Conservation (phyloP, 2,888 invertebrate genomes). For the Esperia sulphurella region DNA sequence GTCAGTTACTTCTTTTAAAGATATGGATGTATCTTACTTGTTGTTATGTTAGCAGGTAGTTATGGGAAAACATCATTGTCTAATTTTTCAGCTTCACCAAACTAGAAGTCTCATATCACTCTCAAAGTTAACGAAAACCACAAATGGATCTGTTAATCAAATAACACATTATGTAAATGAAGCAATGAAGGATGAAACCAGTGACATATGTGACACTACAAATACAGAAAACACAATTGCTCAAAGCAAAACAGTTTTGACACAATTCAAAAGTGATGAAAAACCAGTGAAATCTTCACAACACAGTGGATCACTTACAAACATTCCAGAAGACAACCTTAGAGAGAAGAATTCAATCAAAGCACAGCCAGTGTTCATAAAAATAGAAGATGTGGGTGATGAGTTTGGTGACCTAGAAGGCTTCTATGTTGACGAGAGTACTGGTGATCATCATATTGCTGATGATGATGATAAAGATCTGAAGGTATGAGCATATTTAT, state of each 20-base stretch:
- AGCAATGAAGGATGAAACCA: background rate
- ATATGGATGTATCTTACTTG: no score
- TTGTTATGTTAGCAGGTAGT: no score
- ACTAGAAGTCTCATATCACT: conserved; percentile 5
- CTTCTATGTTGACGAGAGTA: conserved; percentile 14
- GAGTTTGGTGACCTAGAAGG: conserved; percentile 9
- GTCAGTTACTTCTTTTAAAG: no score
- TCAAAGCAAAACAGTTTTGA: background rate
- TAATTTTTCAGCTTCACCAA: background rate
- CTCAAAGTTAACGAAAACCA: background rate
- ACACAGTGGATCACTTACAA: background rate
- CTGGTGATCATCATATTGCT: conserved; percentile 1
- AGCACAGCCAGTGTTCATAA: conserved; percentile 26
- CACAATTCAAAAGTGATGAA: background rate
- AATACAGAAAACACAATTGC: background rate
- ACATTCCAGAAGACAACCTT: background rate
- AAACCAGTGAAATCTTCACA: background rate
- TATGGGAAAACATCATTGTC: no score
- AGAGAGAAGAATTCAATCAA: background rate
- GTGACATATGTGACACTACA: background rate
- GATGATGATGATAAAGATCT: conserved; percentile 15
- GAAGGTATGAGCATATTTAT: conserved; percentile 18
- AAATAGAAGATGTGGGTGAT: conserved; percentile 26
- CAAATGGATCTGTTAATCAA: background rate
- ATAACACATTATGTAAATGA: background rate